These are phyloP conservation scores for Drosophila setosimentum DNA, from an alignment of 2,888 invertebrate species.

Conservation along the genomic window DNA sequence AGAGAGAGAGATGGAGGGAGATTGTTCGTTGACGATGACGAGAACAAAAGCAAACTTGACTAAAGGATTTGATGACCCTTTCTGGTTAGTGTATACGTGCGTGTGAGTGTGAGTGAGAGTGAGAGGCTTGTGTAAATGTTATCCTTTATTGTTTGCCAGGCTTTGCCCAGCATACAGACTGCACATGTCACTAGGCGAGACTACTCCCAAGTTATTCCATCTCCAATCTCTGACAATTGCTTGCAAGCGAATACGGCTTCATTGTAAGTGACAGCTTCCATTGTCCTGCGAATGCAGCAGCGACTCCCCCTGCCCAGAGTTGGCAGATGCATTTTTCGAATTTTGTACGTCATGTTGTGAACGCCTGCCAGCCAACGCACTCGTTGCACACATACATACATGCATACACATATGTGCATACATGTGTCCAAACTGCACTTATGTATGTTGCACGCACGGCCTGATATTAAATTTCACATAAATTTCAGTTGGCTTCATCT, in stretches of 20 bases:
- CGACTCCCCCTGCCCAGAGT: constrained; percentile 48
- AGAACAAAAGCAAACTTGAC: constrained; percentile 78
- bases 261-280: constrained; percentile 73
- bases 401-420: not conserved
- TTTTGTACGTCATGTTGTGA: constrained; percentile 42
- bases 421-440: constrained; percentile 11
- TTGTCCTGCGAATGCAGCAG: constrained; percentile 57
- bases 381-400: not conserved
- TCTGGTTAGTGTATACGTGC: constrained; percentile 41
- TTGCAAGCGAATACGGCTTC: constrained; percentile 50
- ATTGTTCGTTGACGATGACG: constrained; percentile 65
- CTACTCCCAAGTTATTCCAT: constrained; percentile 32
- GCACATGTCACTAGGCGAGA: constrained; percentile 65
- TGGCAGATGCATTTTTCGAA: constrained; percentile 58
- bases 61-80: constrained; percentile 73
- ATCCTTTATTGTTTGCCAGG: constrained; percentile 76
- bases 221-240: constrained; percentile 20
- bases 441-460: not conserved
- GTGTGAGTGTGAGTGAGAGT: constrained; percentile 12
- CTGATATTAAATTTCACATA: constrained; percentile 35
- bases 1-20: constrained; percentile 31
- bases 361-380: constrained; percentile 19
- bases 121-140: constrained; percentile 69
- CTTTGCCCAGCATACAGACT: constrained; percentile 52
- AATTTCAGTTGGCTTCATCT: constrained; percentile 35